A percentile compares a stretch with the other conserved stretches of the same genome.
These are phyloP conservation scores for Macaca mulatta DNA, from an alignment of 2,113 vertebrate species.

Conservation along the genomic window DNA sequence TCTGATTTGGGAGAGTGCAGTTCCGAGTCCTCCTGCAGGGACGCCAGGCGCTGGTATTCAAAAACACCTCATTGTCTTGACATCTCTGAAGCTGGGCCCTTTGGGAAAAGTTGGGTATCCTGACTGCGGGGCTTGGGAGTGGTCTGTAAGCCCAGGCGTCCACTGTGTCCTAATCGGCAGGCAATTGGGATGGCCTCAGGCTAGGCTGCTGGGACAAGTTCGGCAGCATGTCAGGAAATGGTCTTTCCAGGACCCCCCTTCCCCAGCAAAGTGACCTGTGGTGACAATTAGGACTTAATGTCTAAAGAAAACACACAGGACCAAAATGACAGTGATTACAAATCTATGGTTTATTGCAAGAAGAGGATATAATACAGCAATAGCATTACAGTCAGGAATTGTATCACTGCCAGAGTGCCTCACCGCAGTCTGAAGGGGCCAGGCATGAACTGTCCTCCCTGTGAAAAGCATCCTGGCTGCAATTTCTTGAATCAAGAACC, in stretches of 20 bases:
- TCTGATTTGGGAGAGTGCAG: background rate
- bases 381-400: fast-evolving
- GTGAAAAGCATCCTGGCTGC: no score
- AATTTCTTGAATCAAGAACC: background rate
- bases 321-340: background rate
- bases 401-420: background rate
- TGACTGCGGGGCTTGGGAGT: background rate
- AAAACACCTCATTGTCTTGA: background rate
- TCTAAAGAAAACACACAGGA: background rate
- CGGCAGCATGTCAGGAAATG: background rate
- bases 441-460: background rate
- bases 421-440: background rate
- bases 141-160: background rate
- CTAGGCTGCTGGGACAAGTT: background rate
- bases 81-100: background rate
- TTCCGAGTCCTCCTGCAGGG: background rate
- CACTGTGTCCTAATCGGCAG: background rate
- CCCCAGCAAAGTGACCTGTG: background rate
- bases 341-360: background rate
- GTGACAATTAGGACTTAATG: background rate
- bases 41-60: background rate
- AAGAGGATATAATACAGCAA: fast-evolving
- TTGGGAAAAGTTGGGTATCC: background rate
- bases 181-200: background rate
- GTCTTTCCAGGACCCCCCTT: background rate